phyloP scores from a whole-genome alignment of 2,797 vertebrate genomes.

The Spinus olivaceus region DNA sequence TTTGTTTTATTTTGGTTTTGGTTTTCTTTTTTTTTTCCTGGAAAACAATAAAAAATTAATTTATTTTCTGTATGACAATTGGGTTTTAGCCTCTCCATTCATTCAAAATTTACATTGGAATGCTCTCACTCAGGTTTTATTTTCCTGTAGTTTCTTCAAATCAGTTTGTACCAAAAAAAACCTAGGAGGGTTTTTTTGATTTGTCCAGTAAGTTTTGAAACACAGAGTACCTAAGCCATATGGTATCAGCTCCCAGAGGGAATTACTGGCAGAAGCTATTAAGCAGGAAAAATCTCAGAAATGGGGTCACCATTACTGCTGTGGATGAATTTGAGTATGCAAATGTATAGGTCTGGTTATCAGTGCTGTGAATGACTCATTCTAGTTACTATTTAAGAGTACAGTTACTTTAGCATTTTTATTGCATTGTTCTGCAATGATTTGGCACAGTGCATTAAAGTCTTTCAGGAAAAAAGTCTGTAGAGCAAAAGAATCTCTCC shows the following conservation, averaged over 20 bases:
- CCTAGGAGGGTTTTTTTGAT: neutral
- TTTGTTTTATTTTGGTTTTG: neutral
- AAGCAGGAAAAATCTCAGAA: neutral
- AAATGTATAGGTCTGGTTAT: neutral
- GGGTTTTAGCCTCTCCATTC: neutral
- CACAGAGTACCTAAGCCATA: neutral
- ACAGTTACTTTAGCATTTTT: neutral
- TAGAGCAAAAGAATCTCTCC: rapidly evolving
- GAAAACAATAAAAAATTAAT: neutral
- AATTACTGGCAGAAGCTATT: neutral
- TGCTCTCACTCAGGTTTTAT: neutral
- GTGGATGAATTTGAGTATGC: neutral
- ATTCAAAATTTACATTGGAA: neutral
- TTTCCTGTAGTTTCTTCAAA: neutral
- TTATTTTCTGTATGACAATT: neutral
- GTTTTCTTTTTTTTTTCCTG: neutral
- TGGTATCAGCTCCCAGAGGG: neutral
- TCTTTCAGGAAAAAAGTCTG: neutral
- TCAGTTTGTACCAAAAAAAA: neutral
- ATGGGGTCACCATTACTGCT: neutral
- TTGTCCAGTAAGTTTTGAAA: neutral
- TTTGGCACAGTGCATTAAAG: neutral
- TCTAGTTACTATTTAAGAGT: neutral
- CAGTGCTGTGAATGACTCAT: neutral
- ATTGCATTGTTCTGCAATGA: neutral